These are phyloP conservation scores for Lutraria lutraria DNA, from an alignment of 2,888 invertebrate species.

Conservation along the genomic window DNA sequence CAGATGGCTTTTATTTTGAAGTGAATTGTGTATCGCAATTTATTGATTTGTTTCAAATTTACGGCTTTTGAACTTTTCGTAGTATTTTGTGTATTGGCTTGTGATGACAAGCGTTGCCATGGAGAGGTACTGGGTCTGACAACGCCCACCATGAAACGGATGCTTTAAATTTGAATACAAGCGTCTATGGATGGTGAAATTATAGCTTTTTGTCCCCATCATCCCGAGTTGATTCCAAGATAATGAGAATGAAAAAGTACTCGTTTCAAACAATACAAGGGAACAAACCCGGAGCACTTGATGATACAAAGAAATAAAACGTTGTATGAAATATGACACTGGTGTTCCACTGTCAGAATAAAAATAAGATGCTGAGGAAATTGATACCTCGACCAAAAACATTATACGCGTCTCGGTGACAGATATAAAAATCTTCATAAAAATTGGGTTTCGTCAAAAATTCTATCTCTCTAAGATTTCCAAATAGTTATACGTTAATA, in stretches of 20 bases:
- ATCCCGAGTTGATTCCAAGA: neutral
- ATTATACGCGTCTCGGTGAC: neutral
- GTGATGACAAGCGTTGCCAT: constrained; percentile 28
- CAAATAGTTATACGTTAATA: neutral
- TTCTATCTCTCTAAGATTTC: neutral
- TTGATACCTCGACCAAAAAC: neutral
- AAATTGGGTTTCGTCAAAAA: neutral
- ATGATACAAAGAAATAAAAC: neutral
- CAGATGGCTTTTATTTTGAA: constrained; percentile 54
- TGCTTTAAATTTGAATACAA: constrained; percentile 52
- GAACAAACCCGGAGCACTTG: neutral
- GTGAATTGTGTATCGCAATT: constrained; percentile 58
- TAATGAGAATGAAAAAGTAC: constrained; percentile 14
- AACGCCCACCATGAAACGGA: constrained; percentile 40
- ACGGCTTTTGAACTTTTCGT: constrained; percentile 49
- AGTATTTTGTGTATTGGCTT: constrained; percentile 61
- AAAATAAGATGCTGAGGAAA: constrained; percentile 8
- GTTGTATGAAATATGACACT: constrained; percentile 3
- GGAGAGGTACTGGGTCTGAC: constrained; percentile 1
- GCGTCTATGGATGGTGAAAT: constrained; percentile 12
- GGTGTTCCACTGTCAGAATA: neutral
- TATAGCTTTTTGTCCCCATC: constrained; percentile 18
- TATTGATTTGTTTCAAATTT: constrained; percentile 56
- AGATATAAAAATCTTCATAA: constrained; percentile 7
- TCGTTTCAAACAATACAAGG: neutral